These are phyloP conservation scores for Diplazon laetatorius DNA, from an alignment of 2,888 invertebrate genomes.

Conservation along the genomic window DNA sequence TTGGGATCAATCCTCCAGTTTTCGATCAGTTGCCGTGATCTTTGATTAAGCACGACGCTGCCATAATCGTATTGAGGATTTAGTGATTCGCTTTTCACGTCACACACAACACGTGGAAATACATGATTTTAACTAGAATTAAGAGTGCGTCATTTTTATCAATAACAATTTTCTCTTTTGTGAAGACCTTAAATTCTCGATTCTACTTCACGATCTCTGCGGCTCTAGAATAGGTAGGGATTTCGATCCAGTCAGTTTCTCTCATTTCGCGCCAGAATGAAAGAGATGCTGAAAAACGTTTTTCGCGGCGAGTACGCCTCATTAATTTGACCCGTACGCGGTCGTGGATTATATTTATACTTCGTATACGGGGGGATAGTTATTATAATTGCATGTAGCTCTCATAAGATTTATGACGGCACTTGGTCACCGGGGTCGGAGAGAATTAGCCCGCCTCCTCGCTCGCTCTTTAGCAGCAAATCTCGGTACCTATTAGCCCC, in stretches of 20 bases:
- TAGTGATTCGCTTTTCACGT: no score
- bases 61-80: no score
- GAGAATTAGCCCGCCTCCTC: conserved; percentile 72
- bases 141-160: no score
- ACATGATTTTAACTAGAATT: no score
- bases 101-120: no score
- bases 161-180: no score
- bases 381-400: conserved; percentile 81
- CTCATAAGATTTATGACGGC: conserved; percentile 77
- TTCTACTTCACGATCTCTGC: not conserved
- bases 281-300: conserved; percentile 71
- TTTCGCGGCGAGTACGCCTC: conserved; percentile 74
- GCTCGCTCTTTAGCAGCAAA: conserved; percentile 71
- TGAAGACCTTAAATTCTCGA: no score
- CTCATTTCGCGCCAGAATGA: conserved; percentile 50
- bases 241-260: conserved; percentile 52
- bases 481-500: conserved; percentile 73
- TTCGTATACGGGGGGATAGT: conserved; percentile 74
- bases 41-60: no score
- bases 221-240: conserved; percentile 32
- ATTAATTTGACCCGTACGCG: conserved; percentile 75
- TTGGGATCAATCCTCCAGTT: no score
- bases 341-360: conserved; percentile 77
- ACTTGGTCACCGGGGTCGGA: conserved; percentile 67
- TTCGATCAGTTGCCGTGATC: no score